Conservation (phyloP, 2,113 vertebrate species). For the Bos javanicus region DNA sequence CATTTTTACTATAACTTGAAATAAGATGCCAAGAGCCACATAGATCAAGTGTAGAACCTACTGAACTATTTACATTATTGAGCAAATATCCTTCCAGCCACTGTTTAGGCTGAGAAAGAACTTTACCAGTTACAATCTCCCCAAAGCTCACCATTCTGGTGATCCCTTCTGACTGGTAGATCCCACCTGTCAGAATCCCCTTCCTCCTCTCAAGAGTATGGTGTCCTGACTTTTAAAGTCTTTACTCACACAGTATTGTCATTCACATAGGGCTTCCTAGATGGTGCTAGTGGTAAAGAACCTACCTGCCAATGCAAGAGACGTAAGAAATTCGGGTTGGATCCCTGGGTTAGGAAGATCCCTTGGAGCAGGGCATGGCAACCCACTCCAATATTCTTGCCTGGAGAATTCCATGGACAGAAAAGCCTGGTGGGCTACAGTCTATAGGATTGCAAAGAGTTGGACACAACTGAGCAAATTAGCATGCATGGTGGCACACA, state of each 20-base stretch:
- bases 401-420: neutral
- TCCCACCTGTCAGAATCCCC: accelerated
- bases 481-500: neutral
- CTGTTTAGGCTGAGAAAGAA: neutral
- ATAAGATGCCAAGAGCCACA: neutral
- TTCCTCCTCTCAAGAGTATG: neutral
- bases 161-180: neutral
- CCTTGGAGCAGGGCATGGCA: neutral
- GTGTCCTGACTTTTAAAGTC: neutral
- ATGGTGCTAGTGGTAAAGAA: neutral
- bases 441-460: neutral
- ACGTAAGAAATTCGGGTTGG: neutral
- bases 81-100: neutral
- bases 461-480: neutral
- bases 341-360: neutral
- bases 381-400: neutral
- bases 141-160: neutral
- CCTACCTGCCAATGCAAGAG: neutral
- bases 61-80: neutral
- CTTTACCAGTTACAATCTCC: neutral
- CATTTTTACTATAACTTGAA: neutral
- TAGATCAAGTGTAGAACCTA: neutral
- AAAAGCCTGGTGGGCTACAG: neutral
- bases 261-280: neutral
- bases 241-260: neutral